A percentile compares a stretch with the other conserved stretches of the same genome.
phyloP scores from a whole-genome alignment of 2,888 invertebrate genomes.

The Eurois occulta region DNA sequence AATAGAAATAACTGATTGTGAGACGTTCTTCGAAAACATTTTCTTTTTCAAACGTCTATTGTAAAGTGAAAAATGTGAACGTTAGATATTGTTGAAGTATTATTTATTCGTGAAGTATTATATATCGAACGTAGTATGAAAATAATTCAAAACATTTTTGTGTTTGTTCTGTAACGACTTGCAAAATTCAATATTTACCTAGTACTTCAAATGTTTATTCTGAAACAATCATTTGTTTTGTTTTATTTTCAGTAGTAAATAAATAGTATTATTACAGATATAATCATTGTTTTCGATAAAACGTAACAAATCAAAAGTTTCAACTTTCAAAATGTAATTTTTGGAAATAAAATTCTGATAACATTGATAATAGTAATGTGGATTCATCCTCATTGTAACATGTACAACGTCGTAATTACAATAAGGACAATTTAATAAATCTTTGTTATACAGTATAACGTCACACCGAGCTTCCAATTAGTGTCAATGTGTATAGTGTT shows the following conservation, averaged over 20 bases:
- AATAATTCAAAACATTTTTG: neutral
- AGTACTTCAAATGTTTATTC: neutral
- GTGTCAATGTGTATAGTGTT: constrained; percentile 22
- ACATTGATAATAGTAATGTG: no score
- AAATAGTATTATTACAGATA: neutral
- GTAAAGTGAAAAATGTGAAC: constrained; percentile 15
- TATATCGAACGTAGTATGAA: neutral
- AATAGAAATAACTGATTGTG: constrained; percentile 24
- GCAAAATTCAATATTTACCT: neutral
- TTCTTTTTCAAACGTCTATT: constrained; percentile 17
- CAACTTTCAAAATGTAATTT: neutral
- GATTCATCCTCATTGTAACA: neutral
- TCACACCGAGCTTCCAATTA: constrained; percentile 22
- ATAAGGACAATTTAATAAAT: neutral
- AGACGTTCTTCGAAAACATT: constrained; percentile 1
- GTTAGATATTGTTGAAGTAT: constrained; percentile 20
- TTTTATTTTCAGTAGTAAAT: neutral
- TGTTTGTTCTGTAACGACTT: neutral
- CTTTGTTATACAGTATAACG: neutral
- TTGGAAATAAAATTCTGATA: neutral
- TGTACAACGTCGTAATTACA: neutral
- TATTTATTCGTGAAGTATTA: constrained; percentile 24
- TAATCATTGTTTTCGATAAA: neutral
- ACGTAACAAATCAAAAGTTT: neutral
- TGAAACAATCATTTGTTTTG: neutral